phyloP scores from a whole-genome alignment of 2,113 vertebrate genomes.

The Anoplopoma fimbria region DNA sequence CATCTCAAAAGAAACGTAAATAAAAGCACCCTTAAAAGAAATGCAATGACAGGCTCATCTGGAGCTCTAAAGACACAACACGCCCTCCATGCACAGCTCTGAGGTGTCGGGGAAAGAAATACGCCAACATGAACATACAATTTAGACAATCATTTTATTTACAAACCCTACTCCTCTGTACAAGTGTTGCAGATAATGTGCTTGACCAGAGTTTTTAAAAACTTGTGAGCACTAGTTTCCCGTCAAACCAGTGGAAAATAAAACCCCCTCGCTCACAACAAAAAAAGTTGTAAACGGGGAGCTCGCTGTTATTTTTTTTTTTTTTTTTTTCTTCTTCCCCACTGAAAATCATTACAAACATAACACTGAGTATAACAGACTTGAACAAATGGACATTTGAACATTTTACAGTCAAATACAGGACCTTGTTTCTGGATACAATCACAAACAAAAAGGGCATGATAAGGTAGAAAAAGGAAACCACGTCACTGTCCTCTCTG shows the following conservation, averaged over 20 bases:
- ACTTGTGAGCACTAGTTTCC: conserved; percentile 65
- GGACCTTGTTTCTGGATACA: conserved; percentile 71
- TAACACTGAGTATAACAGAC: conserved; percentile 70
- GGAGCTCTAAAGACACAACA: conserved; percentile 40
- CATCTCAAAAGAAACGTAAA: conserved; percentile 70
- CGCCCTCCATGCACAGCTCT: conserved; percentile 58
- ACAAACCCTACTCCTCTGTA: conserved; percentile 82
- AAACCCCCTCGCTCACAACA: conserved; percentile 60
- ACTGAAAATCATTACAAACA: conserved; percentile 74
- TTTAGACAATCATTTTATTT: conserved; percentile 83
- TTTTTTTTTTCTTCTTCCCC: too few species aligned
- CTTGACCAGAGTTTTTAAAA: conserved; percentile 71
- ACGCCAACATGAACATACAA: conserved; percentile 77
- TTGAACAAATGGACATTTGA: conserved; percentile 72
- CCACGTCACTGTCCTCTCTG: conserved; percentile 38
- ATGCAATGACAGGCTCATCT: conserved; percentile 57
- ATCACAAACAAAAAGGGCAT: conserved; percentile 70
- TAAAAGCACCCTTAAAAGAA: conserved; percentile 35
- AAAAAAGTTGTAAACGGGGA: conserved; percentile 67
- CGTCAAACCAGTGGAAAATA: conserved; percentile 56
- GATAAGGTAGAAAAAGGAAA: conserved; percentile 60
- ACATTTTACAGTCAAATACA: conserved; percentile 77
- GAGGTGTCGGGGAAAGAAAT: conserved; percentile 77
- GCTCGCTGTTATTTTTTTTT: conserved; percentile 71
- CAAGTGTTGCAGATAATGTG: conserved; percentile 78